Percentiles rank a stretch among this genome's conserved stretches.
These are phyloP conservation scores for Diadema setosum DNA, from an alignment of 35 echinoderm and acorn worm genomes.

Conservation along the genomic window DNA sequence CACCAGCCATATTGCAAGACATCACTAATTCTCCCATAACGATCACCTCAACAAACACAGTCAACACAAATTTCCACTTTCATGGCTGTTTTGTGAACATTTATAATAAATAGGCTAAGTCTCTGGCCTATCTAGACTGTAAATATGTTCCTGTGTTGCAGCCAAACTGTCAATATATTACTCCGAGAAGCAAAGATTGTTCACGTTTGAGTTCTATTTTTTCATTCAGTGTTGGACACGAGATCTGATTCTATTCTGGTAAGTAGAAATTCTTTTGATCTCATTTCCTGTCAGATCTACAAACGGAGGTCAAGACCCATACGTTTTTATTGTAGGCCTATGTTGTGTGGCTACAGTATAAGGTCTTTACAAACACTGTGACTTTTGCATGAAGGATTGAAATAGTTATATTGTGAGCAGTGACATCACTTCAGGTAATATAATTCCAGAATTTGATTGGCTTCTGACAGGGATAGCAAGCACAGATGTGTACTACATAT, in stretches of 20 bases:
- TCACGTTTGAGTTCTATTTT: not conserved
- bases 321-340: too few relatives aligned
- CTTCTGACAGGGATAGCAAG: too few relatives aligned
- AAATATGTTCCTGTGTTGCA: not conserved
- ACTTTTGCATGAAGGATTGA: too few relatives aligned
- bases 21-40: slow-evolving; percentile 7
- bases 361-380: too few relatives aligned
- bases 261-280: not conserved
- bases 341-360: too few relatives aligned
- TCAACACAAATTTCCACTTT: not conserved
- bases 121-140: not conserved
- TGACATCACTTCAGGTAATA: too few relatives aligned
- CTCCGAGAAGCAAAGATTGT: not conserved
- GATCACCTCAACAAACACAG: not conserved
- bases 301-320: too few relatives aligned
- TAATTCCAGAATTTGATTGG: too few relatives aligned
- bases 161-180: not conserved
- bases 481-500: too few relatives aligned
- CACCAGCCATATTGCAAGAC: not conserved
- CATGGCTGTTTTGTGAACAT: slow-evolving; percentile 14
- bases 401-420: too few relatives aligned
- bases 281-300: not conserved
- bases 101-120: not conserved
- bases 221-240: not conserved
- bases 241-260: not conserved